A percentile compares a stretch with the other conserved stretches of the same genome.
phyloP scores from a whole-genome alignment of 2,113 vertebrate genomes.

The Sinocyclocheilus anshuiensis region DNA sequence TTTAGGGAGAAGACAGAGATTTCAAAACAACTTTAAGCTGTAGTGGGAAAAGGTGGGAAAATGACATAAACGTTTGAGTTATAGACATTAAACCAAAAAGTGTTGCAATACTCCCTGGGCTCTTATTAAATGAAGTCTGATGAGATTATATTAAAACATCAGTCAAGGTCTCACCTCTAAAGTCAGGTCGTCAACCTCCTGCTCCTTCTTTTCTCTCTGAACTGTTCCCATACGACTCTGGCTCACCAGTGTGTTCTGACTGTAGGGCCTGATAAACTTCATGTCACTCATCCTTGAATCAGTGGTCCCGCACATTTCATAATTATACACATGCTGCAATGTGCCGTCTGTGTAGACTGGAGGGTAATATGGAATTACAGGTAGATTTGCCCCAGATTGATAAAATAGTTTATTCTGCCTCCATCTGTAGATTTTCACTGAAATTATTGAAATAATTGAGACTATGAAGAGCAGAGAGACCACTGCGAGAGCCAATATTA shows the following conservation, averaged over 20 bases:
- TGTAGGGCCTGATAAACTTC: conserved; percentile 66
- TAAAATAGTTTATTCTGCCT: conserved; percentile 61
- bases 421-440: conserved; percentile 60
- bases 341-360: conserved; percentile 74
- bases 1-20: too few relatives aligned
- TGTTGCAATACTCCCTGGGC: too few relatives aligned
- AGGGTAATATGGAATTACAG: conserved; percentile 70
- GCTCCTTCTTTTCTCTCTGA: conserved; percentile 60
- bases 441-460: conserved; percentile 65
- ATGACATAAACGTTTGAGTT: too few relatives aligned
- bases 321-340: conserved; percentile 71
- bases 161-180: conserved; percentile 71
- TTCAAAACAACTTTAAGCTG: too few relatives aligned
- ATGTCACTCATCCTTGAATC: conserved; percentile 74
- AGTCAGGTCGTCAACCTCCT: conserved; percentile 55
- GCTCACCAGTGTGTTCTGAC: conserved; percentile 71
- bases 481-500: conserved; percentile 62
- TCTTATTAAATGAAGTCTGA: too few relatives aligned
- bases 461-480: conserved; percentile 68
- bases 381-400: conserved; percentile 50
- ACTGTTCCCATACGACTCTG: conserved; percentile 61
- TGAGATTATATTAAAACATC: neutral
- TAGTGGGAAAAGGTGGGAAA: too few relatives aligned
- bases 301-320: conserved; percentile 74
- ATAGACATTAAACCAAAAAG: too few relatives aligned